phyloP scores from a whole-genome alignment of 1,140 invertebrate genomes.

The Stegodyphus mimosarum region DNA sequence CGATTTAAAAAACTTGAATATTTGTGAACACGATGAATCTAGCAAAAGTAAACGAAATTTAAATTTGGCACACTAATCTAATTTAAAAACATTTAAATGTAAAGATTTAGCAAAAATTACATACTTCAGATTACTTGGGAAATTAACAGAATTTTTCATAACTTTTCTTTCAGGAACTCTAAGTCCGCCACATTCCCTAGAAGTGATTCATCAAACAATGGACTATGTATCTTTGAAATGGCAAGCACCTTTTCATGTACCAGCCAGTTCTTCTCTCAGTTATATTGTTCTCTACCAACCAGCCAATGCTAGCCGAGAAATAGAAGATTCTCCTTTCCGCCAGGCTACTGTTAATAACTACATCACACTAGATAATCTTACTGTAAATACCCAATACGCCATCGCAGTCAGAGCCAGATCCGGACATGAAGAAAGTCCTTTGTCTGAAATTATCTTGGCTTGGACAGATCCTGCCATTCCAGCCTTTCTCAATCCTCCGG shows the following conservation, averaged over 20 bases:
- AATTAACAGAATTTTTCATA: not conserved
- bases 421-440: constrained; percentile 47
- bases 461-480: constrained; percentile 89
- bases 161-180: constrained; percentile 66
- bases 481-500: constrained; percentile 84
- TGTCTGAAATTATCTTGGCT: constrained; percentile 75
- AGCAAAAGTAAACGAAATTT: too few species aligned
- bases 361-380: constrained; percentile 53
- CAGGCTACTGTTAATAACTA: constrained; percentile 34
- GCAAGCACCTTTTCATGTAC: constrained; percentile 77
- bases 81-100: too few species aligned
- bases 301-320: constrained; percentile 5
- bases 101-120: too few species aligned
- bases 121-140: too few species aligned
- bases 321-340: constrained; percentile 8
- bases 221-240: constrained; percentile 81
- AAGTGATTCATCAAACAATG: constrained; percentile 80
- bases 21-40: too few species aligned
- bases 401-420: constrained; percentile 62
- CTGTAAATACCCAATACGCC: constrained; percentile 64
- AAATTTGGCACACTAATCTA: too few species aligned
- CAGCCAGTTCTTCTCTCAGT: constrained; percentile 53
- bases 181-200: constrained; percentile 80
- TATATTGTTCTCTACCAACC: constrained; percentile 60
- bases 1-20: too few species aligned